phyloP scores from a whole-genome alignment of 2,797 vertebrate genomes.

The Sciurus carolinensis region DNA sequence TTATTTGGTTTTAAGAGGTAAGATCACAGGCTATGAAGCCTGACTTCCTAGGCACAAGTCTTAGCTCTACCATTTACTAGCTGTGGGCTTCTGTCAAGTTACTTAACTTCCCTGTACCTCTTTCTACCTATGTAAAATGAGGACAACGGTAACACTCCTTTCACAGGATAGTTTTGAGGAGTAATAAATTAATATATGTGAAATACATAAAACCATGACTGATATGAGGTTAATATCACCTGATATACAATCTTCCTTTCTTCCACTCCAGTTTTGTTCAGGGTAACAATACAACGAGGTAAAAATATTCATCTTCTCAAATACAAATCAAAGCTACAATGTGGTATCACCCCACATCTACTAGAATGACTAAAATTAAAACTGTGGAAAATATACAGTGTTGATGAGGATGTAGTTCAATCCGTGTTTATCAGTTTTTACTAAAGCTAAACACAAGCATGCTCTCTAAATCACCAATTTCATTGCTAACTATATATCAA shows the following conservation, averaged over 20 bases:
- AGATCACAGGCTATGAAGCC: neutral
- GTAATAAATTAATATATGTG: neutral
- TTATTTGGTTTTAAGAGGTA: neutral
- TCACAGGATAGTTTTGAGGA: neutral
- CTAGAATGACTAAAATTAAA: neutral
- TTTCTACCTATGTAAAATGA: neutral
- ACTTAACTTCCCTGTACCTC: neutral
- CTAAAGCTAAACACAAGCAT: neutral
- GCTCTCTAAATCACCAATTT: neutral
- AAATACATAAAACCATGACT: neutral
- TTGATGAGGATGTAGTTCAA: neutral
- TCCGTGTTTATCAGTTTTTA: neutral
- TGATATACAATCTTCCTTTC: neutral
- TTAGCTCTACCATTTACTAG: neutral
- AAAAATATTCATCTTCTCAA: neutral
- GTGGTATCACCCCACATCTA: neutral
- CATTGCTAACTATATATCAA: neutral
- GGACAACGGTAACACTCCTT: neutral
- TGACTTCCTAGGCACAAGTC: neutral
- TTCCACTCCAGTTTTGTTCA: neutral
- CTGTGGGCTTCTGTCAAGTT: neutral
- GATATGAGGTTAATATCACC: neutral
- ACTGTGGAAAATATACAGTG: neutral
- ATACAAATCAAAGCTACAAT: conserved; percentile 19
- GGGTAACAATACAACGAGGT: neutral